Percentiles rank a stretch among this genome's conserved stretches.
Evolutionary conservation across 2,797 vertebrate species (phyloP).

Genomic region (Semotilus atromaculatus): DNA sequence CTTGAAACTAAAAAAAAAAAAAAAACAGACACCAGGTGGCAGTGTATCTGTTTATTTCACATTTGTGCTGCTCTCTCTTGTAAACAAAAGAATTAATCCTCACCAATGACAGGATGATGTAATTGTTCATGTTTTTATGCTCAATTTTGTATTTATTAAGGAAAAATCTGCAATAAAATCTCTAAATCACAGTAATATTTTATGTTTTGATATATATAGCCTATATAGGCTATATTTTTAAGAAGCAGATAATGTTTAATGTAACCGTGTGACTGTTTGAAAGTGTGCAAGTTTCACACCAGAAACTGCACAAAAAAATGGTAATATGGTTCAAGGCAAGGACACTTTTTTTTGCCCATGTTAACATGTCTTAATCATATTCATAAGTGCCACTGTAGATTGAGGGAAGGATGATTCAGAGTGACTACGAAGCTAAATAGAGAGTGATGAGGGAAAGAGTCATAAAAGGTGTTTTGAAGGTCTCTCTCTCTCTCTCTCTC

Average conservation of each 20-base stretch:
- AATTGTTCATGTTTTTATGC: not conserved
- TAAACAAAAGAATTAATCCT: constrained; percentile 27
- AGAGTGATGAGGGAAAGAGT: constrained; percentile 22
- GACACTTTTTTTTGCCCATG: not conserved
- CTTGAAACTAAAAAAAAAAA: not conserved
- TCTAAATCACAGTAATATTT: not conserved
- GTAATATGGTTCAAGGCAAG: constrained; percentile 17
- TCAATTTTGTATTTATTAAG: not conserved
- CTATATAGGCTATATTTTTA: too few relatives aligned
- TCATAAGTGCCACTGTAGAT: constrained; percentile 15
- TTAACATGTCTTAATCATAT: constrained; percentile 33
- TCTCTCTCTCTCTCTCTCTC: not conserved
- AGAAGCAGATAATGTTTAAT: not conserved
- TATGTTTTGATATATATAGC: too few relatives aligned
- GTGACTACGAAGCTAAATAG: constrained; percentile 26
- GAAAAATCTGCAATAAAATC: not conserved
- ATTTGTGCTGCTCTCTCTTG: not conserved
- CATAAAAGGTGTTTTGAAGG: constrained; percentile 10
- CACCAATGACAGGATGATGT: constrained; percentile 17
- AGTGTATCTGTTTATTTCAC: constrained; percentile 18
- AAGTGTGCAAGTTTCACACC: not conserved
- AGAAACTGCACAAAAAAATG: not conserved
- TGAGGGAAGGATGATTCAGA: constrained; percentile 29
- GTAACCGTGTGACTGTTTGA: not conserved
- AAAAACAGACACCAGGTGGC: constrained; percentile 38